Evolutionary conservation across 2,113 vertebrate genomes (phyloP).

Genomic region (Halcyon senegalensis): DNA sequence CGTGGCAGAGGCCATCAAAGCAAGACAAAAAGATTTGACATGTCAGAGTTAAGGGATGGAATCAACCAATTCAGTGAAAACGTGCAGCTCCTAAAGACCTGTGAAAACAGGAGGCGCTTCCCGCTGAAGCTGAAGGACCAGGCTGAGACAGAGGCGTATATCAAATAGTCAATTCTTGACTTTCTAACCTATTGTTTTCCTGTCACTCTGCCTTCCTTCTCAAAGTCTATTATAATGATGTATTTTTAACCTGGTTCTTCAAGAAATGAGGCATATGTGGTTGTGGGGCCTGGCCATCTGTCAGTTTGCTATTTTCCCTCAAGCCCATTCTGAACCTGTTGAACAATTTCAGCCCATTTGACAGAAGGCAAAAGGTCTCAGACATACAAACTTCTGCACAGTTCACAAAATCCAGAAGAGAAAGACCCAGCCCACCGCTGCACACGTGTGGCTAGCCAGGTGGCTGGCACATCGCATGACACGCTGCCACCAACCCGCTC

Average conservation of each 20-base stretch:
- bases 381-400: neutral
- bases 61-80: neutral
- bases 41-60: neutral
- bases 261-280: conserved; percentile 37
- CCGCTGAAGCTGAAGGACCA: neutral
- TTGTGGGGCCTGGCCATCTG: conserved; percentile 17
- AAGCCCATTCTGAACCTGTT: conserved; percentile 28
- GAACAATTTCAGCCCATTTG: conserved; percentile 20
- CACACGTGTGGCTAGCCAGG: neutral
- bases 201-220: neutral
- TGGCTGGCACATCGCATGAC: neutral
- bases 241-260: conserved; percentile 30
- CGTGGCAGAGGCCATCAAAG: accelerated
- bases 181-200: neutral
- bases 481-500: accelerated
- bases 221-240: neutral
- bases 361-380: conserved; percentile 32
- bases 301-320: conserved; percentile 22
- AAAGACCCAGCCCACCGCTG: neutral
- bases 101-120: neutral
- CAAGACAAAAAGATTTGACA: neutral
- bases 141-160: neutral
- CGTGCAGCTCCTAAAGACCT: accelerated
- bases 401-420: neutral
- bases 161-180: neutral